These are phyloP conservation scores for Oxyscelio sp. DNA, from an alignment of 2,888 invertebrate species.

Conservation along the genomic window DNA sequence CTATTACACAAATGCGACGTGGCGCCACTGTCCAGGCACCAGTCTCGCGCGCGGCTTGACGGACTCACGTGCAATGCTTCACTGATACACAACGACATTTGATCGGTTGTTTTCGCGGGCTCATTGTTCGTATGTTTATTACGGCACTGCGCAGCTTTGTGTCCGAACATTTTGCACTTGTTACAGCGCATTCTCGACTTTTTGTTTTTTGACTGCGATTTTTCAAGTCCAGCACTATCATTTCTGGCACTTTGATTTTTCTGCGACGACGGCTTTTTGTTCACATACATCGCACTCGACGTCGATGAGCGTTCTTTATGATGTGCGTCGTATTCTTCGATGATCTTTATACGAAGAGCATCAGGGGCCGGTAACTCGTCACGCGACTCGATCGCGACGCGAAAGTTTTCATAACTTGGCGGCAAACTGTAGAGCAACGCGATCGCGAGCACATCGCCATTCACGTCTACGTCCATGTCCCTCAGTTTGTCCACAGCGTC, in stretches of 20 bases:
- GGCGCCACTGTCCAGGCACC: slow-evolving; percentile 10
- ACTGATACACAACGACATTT: not conserved
- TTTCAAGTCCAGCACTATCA: not conserved
- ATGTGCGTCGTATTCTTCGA: not conserved
- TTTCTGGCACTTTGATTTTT: not conserved
- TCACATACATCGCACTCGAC: not conserved
- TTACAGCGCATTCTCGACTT: not conserved
- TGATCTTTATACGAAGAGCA: too few species aligned
- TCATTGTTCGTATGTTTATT: not conserved
- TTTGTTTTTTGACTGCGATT: not conserved
- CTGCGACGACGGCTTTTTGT: not conserved
- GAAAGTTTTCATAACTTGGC: not conserved
- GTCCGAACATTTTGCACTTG: not conserved
- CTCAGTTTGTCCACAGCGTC: too few species aligned
- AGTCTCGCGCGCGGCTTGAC: not conserved
- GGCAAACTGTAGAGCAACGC: too few species aligned
- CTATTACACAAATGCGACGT: not conserved
- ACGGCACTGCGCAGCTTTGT: not conserved
- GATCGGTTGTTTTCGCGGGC: not conserved
- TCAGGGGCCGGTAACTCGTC: too few species aligned
- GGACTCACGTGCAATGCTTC: not conserved
- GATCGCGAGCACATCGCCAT: too few species aligned
- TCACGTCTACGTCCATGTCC: not conserved
- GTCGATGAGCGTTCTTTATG: not conserved
- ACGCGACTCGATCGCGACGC: too few species aligned